phyloP scores from a whole-genome alignment of 2,113 vertebrate genomes.

The Calypte anna region DNA sequence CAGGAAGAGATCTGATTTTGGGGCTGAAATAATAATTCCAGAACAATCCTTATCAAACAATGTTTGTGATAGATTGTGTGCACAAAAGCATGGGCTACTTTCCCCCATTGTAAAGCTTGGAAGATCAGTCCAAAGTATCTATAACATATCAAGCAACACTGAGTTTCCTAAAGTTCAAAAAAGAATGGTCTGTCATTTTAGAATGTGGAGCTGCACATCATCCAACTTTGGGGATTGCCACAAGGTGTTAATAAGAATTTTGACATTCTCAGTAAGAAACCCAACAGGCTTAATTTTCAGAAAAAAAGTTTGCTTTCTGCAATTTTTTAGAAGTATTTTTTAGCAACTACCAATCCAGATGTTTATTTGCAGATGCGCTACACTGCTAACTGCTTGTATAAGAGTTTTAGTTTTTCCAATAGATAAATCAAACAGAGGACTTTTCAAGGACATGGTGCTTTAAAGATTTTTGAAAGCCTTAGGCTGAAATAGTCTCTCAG shows the following conservation, averaged over 20 bases:
- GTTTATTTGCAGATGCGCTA: constrained; percentile 24
- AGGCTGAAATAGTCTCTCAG: not conserved
- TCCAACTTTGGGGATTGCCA: not conserved
- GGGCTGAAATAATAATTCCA: not conserved
- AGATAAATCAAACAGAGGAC: not conserved
- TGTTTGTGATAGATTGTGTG: not conserved
- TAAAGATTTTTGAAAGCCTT: not conserved
- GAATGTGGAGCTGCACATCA: not conserved
- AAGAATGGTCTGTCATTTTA: not conserved
- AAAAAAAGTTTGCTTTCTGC: not conserved
- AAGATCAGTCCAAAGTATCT: not conserved
- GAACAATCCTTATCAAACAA: not conserved
- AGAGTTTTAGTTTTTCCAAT: not conserved
- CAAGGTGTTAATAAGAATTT: not conserved
- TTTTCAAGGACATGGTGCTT: constrained; percentile 9
- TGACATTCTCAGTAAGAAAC: not conserved
- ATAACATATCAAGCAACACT: not conserved
- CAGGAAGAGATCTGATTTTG: not conserved
- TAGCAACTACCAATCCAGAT: not conserved
- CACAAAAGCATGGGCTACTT: not conserved
- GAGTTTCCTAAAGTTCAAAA: not conserved
- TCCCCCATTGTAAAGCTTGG: not conserved
- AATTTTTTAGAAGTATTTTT: not conserved
- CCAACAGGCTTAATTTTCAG: not conserved
- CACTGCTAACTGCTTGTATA: not conserved